These are phyloP conservation scores for Tarsius wallacei DNA, from an alignment of 2,797 vertebrate species.

Conservation along the genomic window DNA sequence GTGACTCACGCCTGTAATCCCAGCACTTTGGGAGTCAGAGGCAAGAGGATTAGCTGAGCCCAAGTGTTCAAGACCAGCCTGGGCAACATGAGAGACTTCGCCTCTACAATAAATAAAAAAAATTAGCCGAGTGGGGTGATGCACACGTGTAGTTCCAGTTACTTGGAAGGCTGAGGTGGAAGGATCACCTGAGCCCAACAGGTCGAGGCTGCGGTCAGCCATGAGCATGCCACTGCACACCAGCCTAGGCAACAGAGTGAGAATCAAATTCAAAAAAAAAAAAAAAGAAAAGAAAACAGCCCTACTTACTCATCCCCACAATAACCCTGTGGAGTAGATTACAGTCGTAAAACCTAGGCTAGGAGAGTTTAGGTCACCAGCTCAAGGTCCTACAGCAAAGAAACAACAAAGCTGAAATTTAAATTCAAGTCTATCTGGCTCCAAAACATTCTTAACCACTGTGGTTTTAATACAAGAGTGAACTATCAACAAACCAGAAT, in stretches of 20 bases:
- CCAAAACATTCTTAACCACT: slow-evolving; percentile 5
- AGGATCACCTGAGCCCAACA: not conserved
- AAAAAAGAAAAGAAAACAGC: not conserved
- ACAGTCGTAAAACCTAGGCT: not conserved
- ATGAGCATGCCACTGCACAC: not conserved
- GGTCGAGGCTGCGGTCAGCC: not conserved
- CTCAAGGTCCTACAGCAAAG: slow-evolving; percentile 24
- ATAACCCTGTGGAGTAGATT: not conserved
- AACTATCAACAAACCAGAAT: slow-evolving; percentile 15
- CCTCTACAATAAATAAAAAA: not conserved
- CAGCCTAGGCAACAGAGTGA: not conserved
- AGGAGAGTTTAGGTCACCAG: slow-evolving; percentile 20
- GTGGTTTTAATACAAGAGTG: slow-evolving; percentile 20
- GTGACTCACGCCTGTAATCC: not conserved
- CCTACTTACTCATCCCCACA: not conserved
- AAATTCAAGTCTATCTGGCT: not conserved
- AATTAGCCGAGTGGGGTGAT: not conserved
- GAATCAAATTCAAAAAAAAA: not conserved
- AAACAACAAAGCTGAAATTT: slow-evolving; percentile 16
- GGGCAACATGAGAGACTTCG: not conserved
- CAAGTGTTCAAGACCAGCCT: not conserved
- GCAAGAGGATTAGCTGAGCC: not conserved
- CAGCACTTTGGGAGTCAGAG: not conserved
- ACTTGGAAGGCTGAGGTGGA: not conserved
- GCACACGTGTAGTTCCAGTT: not conserved